Base-by-base conservation (phyloP, 2,888 invertebrate species). In the Drosophila yooni region DNA sequence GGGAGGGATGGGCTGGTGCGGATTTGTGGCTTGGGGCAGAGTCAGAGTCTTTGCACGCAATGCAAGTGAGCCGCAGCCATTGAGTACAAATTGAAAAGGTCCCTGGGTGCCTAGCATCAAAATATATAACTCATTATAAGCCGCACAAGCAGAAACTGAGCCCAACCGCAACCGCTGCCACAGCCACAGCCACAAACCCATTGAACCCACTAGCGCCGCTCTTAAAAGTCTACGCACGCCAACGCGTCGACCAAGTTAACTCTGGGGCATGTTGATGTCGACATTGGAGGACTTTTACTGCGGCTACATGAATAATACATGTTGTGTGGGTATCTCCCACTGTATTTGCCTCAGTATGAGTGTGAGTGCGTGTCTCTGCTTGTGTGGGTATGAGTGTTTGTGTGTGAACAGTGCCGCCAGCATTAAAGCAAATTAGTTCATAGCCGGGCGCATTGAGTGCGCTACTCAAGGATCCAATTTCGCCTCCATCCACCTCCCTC, bases 151-250 rank as follows among this genome's bases (percentile, higher is more conserved):
- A 46, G 43, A 38, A 64, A 48, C 18, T 18, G n/a, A 21, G 13
- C 21, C 34, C 53, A 51, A 40, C 46, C 59, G 27, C 64, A 56
- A 48, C 61, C 18, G 43, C 61, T 40, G 36, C 36, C 36, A 4
- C 61, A 46, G 36, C 36, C 36, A 4, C 46, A 25, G 43, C 43
- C 43, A 43, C 43, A 48, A 50, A 43, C 54, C 48, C 56, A 68
- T 33, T 56, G 54, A 60, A 62, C 18, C 67, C 72, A 64, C 50
- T 53, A 62, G 54, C 58, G 31, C 79, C 61, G 57, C 46, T 59
- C 69, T 74, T 87, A 84, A 87, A 89, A 84, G 85, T 84, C 88
- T 87, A 89, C 85, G 83, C 83, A 84, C 83, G 88, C 88, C 89
- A 84, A 79, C 82, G 88, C 89, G 74, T 74, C 64, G 82, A 52